Conservation (phyloP, 1,140 invertebrate species). For the Cephus cinctus region DNA sequence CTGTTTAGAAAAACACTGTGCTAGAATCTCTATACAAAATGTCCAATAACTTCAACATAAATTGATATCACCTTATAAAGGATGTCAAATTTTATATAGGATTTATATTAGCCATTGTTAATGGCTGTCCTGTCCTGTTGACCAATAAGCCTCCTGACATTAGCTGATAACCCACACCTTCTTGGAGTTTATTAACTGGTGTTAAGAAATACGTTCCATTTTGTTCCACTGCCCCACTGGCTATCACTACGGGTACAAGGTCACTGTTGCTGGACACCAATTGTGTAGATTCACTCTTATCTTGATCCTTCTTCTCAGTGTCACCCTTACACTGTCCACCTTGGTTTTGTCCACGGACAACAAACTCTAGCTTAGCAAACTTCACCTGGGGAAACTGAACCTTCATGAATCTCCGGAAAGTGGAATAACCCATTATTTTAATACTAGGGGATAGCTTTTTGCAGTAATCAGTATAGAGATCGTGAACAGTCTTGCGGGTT, state of each 20-base stretch:
- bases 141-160: conserved; percentile 28
- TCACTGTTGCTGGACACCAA: conserved; percentile 21
- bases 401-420: conserved; percentile 77
- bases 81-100: conserved; percentile 6
- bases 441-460: conserved; percentile 63
- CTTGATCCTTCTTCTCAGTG: conserved; percentile 53
- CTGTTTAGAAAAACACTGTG: too few relatives aligned
- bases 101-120: conserved; percentile 28
- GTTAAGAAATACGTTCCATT: conserved; percentile 35
- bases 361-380: conserved; percentile 68
- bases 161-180: conserved; percentile 33
- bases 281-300: conserved; percentile 19
- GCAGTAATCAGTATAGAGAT: conserved; percentile 72
- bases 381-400: conserved; percentile 77
- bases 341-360: conserved; percentile 55
- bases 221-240: conserved; percentile 23
- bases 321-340: too few relatives aligned
- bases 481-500: conserved; percentile 71
- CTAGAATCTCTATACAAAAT: too few relatives aligned
- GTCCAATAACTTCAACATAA: too few relatives aligned
- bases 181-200: conserved; percentile 31
- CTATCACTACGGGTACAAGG: conserved; percentile 36
- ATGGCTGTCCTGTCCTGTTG: conserved; percentile 25
- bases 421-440: conserved; percentile 77
- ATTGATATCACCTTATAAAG: too few relatives aligned